A percentile compares a stretch with the other conserved stretches of the same genome.
Evolutionary conservation across 2,888 invertebrate genomes (phyloP).

Genomic region (Apodemia duryi): DNA sequence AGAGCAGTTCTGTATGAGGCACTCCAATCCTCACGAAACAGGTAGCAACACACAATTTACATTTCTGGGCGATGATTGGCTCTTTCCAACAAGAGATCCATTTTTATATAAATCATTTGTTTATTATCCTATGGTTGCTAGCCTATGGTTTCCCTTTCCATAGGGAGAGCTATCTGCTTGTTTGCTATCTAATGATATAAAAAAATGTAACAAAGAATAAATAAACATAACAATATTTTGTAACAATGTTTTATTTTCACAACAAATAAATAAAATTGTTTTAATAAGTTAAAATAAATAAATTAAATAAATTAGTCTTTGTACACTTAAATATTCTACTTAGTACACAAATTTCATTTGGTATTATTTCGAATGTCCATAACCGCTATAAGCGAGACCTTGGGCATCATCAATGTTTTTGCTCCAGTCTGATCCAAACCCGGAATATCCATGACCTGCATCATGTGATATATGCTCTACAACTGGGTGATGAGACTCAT

Average conservation of each 20-base stretch:
- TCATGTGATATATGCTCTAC: slow-evolving; percentile 72
- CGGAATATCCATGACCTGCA: slow-evolving; percentile 50
- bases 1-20: no score
- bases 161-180: no score
- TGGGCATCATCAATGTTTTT: slow-evolving; percentile 82
- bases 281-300: slow-evolving; percentile 51
- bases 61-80: no score
- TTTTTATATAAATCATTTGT: no score
- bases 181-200: no score
- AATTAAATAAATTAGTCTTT: slow-evolving; percentile 61
- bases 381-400: slow-evolving; percentile 83
- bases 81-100: no score
- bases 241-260: slow-evolving; percentile 50
- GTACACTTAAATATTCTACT: slow-evolving; percentile 45
- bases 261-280: slow-evolving; percentile 69
- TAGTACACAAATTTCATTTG: background rate
- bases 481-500: slow-evolving; percentile 58
- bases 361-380: slow-evolving; percentile 64
- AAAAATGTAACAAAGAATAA: slow-evolving; percentile 17
- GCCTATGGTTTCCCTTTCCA: no score
- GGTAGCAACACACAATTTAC: no score
- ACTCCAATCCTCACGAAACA: no score
- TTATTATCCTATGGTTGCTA: no score
- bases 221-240: slow-evolving; percentile 37
- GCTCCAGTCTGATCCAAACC: slow-evolving; percentile 69